Base-by-base conservation (phyloP, 2,888 invertebrate species). In the Diabrotica balteata region DNA sequence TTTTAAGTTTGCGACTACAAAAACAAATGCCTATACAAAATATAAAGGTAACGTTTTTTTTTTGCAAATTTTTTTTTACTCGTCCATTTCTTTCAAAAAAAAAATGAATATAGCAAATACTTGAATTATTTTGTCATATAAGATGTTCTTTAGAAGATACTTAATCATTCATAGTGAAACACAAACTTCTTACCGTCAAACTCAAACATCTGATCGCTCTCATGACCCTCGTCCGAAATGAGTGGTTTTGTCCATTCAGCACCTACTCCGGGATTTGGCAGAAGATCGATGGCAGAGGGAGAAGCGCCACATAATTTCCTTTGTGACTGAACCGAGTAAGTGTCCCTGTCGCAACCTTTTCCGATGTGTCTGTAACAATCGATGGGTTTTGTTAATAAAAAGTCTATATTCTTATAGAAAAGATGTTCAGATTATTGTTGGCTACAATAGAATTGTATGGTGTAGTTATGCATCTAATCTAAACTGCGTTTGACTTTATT, bases 271-370 rank as follows among this genome's bases (percentile, higher is more conserved):
- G 95, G 95, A 64, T 74, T 76, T 0, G 95, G 95, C 59, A 96
- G 86, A n/a, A 97, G 87, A 81, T 96, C 95, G 55, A 96, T 88
- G 75, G 93, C 94, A 72, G 92, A 91, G 32, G 90, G 88, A 75
- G 93, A 93, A 73, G 96, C 90, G 61, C 95, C 95, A 83, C 96
- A 96, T 7, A 95, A 87, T 83, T 93, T 93, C 69, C 93, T 86
- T 83, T 95, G 95, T 22, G 93, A 91, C 77, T 92, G 90, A 59
- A 95, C 90, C 50, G 93, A 92, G 84, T 96, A 95, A 0, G 96
- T 95, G 82, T 98, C 98, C 6, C 97, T 87, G 83, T 98, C 98
- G 86, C 98, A 98, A 79, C 97, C 97, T 82, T 96, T 95, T 73
- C 96, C 97, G 71, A 97, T 96, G 82, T 97, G 95, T 65, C 92